Evolutionary conservation across 2,888 invertebrate species (phyloP).

Genomic region (Priocnemis perturbator): DNA sequence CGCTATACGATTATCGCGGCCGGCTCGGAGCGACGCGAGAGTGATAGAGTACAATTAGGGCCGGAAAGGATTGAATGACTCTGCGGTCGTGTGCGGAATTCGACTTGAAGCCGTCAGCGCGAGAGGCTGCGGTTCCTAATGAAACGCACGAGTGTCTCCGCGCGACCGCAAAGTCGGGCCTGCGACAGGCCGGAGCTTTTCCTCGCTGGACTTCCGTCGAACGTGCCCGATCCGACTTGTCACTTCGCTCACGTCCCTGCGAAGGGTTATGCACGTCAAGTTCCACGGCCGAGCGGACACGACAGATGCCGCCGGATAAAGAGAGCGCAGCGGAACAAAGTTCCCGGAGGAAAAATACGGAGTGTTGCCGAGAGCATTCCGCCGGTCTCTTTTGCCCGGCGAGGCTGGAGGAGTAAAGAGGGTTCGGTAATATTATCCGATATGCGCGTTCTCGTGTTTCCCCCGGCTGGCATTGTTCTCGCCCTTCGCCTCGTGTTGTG

Average conservation of each 20-base stretch:
- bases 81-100: neutral
- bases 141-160: no score
- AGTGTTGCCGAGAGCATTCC: slow-evolving; percentile 36
- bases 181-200: no score
- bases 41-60: neutral
- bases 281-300: no score
- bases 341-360: slow-evolving; percentile 15
- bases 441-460: slow-evolving; percentile 70
- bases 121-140: no score
- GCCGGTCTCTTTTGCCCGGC: slow-evolving; percentile 9
- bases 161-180: no score
- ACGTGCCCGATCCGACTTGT: no score
- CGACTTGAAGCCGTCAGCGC: no score
- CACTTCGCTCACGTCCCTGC: no score
- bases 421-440: slow-evolving; percentile 71
- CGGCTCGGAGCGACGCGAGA: no score
- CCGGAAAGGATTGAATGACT: slow-evolving; percentile 1
- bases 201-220: no score
- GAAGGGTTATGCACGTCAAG: no score
- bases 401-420: slow-evolving; percentile 46
- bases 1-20: no score
- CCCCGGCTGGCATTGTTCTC: slow-evolving; percentile 70
- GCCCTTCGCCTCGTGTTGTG: slow-evolving; percentile 68
- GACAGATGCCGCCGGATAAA: slow-evolving; percentile 5
- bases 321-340: neutral